phyloP scores from a whole-genome alignment of 2,888 invertebrate species.

The Cistogaster globosa region DNA sequence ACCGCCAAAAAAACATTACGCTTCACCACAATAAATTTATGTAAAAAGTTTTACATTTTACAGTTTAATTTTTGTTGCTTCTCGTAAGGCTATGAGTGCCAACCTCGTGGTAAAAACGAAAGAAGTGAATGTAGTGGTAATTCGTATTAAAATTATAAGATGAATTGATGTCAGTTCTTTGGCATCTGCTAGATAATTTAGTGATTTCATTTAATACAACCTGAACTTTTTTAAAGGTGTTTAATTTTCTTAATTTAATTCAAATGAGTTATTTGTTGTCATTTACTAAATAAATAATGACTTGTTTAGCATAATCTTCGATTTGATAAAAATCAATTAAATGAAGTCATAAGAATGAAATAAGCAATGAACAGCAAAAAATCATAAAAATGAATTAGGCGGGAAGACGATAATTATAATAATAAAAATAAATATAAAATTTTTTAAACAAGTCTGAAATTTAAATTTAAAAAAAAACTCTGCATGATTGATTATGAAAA shows the following conservation, averaged over 20 bases:
- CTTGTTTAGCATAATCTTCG: conserved; percentile 31
- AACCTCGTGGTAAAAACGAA: not conserved
- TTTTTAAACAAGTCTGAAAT: not conserved
- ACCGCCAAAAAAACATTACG: too few species aligned
- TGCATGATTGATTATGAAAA: not conserved
- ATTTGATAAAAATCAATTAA: conserved; percentile 47
- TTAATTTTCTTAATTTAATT: not conserved
- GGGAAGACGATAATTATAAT: conserved; percentile 25
- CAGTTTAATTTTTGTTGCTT: too few species aligned
- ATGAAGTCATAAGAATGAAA: conserved; percentile 58
- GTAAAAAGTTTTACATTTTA: too few species aligned
- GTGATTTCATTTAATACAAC: too few species aligned
- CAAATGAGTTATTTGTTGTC: conserved; percentile 47
- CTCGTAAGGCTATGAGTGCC: too few species aligned
- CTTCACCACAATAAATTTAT: too few species aligned
- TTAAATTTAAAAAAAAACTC: not conserved
- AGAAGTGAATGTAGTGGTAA: too few species aligned
- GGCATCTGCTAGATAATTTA: conserved; percentile 33
- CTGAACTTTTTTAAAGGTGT: not conserved
- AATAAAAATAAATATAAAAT: not conserved
- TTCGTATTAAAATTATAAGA: conserved; percentile 2
- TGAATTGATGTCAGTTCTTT: conserved; percentile 57
- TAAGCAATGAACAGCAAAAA: conserved; percentile 12
- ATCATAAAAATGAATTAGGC: conserved; percentile 36
- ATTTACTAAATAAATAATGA: conserved; percentile 20